phyloP scores from a whole-genome alignment of 2,113 vertebrate species.

The Ariopsis seemanni region DNA sequence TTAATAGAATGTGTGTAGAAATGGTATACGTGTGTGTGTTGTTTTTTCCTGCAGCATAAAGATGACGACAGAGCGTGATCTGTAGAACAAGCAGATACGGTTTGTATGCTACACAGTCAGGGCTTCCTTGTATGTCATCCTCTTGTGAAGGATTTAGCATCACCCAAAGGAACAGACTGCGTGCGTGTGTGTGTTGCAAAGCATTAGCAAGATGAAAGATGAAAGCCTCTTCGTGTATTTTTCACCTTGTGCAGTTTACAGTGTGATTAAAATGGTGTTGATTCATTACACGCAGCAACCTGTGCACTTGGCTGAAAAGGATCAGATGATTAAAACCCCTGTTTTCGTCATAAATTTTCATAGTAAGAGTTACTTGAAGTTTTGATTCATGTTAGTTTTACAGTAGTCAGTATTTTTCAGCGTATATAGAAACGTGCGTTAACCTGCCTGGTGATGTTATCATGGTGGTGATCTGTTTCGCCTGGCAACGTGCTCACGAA shows the following conservation, averaged over 20 bases:
- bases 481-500: too few species aligned
- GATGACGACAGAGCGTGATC: neutral
- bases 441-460: too few species aligned
- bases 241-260: slow-evolving; percentile 1
- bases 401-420: too few species aligned
- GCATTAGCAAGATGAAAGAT: neutral
- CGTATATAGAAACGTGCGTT: too few species aligned
- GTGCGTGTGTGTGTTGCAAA: neutral
- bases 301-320: neutral
- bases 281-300: neutral
- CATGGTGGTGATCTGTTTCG: too few species aligned
- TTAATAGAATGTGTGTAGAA: neutral
- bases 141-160: slow-evolving; percentile 7
- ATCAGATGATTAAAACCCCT: neutral
- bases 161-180: neutral
- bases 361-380: too few species aligned
- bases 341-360: neutral
- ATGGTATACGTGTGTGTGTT: neutral
- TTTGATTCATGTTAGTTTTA: too few species aligned
- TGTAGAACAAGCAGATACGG: slow-evolving; percentile 14
- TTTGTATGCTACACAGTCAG: neutral
- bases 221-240: slow-evolving; percentile 2
- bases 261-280: neutral
- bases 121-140: neutral
- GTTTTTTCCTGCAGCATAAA: neutral